Conservation (phyloP, 2,113 vertebrate species). For the Eulemur macaco region DNA sequence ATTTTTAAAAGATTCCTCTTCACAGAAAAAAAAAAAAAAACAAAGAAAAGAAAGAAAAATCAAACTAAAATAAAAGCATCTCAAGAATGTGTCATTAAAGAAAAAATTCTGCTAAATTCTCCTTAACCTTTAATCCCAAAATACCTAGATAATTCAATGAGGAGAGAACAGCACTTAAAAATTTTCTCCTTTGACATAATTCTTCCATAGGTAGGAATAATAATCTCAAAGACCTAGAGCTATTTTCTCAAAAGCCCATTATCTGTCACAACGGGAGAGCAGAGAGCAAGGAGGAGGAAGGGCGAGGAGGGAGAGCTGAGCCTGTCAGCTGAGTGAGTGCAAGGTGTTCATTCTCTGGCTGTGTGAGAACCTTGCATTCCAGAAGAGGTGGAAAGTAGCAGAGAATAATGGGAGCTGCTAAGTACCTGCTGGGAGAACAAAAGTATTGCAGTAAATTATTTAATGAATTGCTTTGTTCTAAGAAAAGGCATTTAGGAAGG, state of each 20-base stretch:
- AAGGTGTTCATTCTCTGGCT: not conserved
- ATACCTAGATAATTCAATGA: conserved; percentile 18
- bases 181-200: not conserved
- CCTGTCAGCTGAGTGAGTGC: not conserved
- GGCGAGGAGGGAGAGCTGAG: not conserved
- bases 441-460: not conserved
- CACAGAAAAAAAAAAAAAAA: not conserved
- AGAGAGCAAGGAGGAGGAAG: not conserved
- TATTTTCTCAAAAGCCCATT: conserved; percentile 1
- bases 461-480: not conserved
- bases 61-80: not conserved
- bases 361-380: not conserved
- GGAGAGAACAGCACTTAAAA: not conserved
- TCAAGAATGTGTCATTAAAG: not conserved
- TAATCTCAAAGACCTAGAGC: not conserved
- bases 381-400: not conserved
- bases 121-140: not conserved
- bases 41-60: not conserved
- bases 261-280: not conserved
- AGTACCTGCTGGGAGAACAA: not conserved
- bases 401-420: not conserved
- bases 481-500: not conserved
- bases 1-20: not conserved
- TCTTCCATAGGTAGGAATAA: not conserved
- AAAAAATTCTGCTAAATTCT: not conserved